phyloP scores from a whole-genome alignment of 2,113 vertebrate genomes.

The Anarrhichthys ocellatus region DNA sequence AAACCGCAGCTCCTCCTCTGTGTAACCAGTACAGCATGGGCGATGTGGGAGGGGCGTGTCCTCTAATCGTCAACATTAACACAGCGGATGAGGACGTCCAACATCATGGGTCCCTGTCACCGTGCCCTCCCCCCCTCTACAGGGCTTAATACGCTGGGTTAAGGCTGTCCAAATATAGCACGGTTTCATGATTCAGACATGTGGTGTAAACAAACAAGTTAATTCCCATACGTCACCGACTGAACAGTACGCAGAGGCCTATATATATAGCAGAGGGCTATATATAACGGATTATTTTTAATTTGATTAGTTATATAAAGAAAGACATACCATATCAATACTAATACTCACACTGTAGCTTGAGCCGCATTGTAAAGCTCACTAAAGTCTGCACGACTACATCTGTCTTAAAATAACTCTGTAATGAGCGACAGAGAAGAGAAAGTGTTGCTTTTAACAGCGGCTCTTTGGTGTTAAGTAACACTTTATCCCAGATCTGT shows the following conservation, averaged over 20 bases:
- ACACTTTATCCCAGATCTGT: slow-evolving; percentile 1
- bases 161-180: slow-evolving; percentile 64
- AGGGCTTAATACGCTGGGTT: slow-evolving; percentile 47
- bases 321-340: background rate
- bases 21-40: background rate
- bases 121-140: background rate
- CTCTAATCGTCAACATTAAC: slow-evolving; percentile 23
- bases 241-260: background rate
- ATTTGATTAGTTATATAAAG: background rate
- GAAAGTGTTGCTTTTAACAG: background rate
- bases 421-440: background rate
- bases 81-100: slow-evolving; percentile 6
- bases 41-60: background rate
- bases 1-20: slow-evolving; percentile 4
- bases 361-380: background rate
- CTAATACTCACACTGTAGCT: background rate
- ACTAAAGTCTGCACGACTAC: slow-evolving; percentile 5
- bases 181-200: slow-evolving; percentile 45
- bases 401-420: slow-evolving; percentile 8
- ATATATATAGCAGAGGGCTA: too few relatives aligned
- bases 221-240: background rate
- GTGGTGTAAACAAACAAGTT: slow-evolving; percentile 19
- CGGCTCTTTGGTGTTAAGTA: slow-evolving; percentile 14
- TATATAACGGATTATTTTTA: background rate
- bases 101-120: background rate